These are phyloP conservation scores for Podarcis muralis DNA, from an alignment of 2,113 vertebrate species.

Conservation along the genomic window DNA sequence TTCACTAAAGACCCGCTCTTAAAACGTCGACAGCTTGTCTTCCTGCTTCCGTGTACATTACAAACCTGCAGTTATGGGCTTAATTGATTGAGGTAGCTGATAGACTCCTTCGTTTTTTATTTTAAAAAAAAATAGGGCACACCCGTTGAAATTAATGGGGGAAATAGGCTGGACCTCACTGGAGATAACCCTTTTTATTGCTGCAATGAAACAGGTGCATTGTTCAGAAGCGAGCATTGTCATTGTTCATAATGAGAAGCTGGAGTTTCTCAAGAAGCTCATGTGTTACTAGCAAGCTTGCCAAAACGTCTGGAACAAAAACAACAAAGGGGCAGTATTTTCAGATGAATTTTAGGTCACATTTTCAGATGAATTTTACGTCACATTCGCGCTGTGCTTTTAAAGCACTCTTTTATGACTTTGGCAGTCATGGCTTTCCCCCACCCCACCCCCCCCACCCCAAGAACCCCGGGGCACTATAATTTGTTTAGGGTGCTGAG, in stretches of 20 bases:
- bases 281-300: background rate
- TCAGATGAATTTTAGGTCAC: background rate
- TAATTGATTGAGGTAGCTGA: background rate
- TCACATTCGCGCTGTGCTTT: too few species aligned
- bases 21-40: background rate
- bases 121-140: too few species aligned
- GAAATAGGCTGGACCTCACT: background rate
- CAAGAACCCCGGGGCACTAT: too few species aligned
- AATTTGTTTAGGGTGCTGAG: too few species aligned
- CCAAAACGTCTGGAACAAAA: background rate
- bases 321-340: background rate
- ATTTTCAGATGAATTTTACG: background rate
- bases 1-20: background rate
- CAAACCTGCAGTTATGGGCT: background rate
- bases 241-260: background rate
- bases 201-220: background rate
- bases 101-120: background rate
- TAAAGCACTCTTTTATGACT: too few species aligned
- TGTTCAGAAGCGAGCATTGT: background rate
- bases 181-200: background rate
- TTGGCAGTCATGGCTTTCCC: too few species aligned
- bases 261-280: too few species aligned
- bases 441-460: too few species aligned
- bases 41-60: background rate
- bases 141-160: too few species aligned